phyloP scores from a whole-genome alignment of 2,797 vertebrate genomes.

The Kryptopterus vitreolus region DNA sequence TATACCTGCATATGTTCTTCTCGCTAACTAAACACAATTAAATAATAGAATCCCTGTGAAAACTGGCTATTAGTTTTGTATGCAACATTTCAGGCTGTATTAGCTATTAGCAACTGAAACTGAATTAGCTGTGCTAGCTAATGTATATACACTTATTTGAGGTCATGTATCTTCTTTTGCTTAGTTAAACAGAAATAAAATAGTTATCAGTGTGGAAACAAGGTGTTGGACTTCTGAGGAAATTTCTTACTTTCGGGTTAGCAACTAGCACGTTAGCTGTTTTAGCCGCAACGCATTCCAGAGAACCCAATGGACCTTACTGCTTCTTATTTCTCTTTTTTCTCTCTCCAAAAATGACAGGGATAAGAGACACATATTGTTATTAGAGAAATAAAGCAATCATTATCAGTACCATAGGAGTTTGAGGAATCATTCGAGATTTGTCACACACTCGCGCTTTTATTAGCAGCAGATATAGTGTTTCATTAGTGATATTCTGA shows the following conservation, averaged over 20 bases:
- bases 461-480: background rate
- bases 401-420: background rate
- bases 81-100: no score
- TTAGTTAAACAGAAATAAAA: slow-evolving; percentile 4
- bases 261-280: background rate
- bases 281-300: background rate
- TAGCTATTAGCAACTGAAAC: background rate
- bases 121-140: background rate
- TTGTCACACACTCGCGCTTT: background rate
- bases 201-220: background rate
- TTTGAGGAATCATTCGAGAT: background rate
- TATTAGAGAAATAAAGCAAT: background rate
- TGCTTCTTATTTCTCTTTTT: background rate
- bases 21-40: no score
- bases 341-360: no score
- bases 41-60: no score
- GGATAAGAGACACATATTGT: no score
- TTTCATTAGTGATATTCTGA: background rate
- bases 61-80: no score
- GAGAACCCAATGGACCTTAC: background rate
- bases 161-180: background rate
- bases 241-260: background rate
- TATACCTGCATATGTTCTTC: no score
- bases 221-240: background rate
- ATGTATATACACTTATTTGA: background rate